A percentile compares a stretch with the other conserved stretches of the same genome.
phyloP scores from a whole-genome alignment of 30 jellyfish, hydroid and myxozoan species.

The Turritopsis rubra region DNA sequence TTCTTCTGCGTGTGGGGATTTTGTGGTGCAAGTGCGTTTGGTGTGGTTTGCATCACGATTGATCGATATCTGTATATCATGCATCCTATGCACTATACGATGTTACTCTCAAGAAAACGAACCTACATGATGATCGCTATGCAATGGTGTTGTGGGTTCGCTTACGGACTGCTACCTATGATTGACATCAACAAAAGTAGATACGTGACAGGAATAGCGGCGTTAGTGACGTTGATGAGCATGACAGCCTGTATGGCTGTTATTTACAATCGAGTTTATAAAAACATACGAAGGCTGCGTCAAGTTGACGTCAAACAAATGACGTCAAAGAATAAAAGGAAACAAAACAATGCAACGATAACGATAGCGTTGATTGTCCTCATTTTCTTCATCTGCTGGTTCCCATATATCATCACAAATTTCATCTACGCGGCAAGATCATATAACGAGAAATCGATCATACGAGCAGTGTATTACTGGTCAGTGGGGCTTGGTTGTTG shows the following conservation, averaged over 20 bases:
- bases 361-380: constrained; percentile 63
- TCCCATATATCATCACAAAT: constrained; percentile 59
- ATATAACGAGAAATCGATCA: not conserved
- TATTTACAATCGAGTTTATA: constrained; percentile 7
- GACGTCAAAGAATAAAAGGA: constrained; percentile 1
- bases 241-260: constrained; percentile 15
- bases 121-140: constrained; percentile 3
- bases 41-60: constrained; percentile 13
- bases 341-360: constrained; percentile 64
- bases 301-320: not conserved
- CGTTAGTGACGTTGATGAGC: not conserved
- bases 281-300: not conserved
- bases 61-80: constrained; percentile 12
- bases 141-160: constrained; percentile 21
- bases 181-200: constrained; percentile 4
- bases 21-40: constrained; percentile 22
- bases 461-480: constrained; percentile 16
- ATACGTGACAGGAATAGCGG: constrained; percentile 12
- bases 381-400: constrained; percentile 81
- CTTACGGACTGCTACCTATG: constrained; percentile 10
- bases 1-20: constrained; percentile 24
- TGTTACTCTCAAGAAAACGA: not conserved
- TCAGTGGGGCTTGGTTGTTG: constrained; percentile 14
- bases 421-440: constrained; percentile 22
- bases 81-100: constrained; percentile 24